Percentiles rank a stretch among this genome's conserved stretches.
phyloP scores from a whole-genome alignment of 2,797 vertebrate genomes.

The Sebastes oblongus region DNA sequence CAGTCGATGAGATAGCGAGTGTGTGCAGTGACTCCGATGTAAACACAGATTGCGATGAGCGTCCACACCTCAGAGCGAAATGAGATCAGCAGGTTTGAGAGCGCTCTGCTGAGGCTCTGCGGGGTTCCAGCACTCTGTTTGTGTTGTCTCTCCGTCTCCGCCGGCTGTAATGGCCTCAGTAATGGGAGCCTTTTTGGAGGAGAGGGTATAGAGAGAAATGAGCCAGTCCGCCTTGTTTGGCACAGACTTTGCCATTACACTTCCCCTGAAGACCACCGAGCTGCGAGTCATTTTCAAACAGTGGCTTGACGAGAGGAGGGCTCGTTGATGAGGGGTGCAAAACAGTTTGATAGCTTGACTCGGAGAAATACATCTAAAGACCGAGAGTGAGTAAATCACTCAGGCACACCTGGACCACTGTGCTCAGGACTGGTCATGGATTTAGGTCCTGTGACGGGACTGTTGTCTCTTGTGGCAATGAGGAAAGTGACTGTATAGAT shows the following conservation, averaged over 20 bases:
- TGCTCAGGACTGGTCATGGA: background rate
- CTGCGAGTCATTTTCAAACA: conserved; percentile 6
- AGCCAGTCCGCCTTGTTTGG: conserved; percentile 3
- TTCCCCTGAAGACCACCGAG: background rate
- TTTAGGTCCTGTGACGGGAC: background rate
- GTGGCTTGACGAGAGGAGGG: background rate
- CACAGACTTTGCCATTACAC: conserved; percentile 13
- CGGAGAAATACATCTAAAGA: conserved; percentile 5
- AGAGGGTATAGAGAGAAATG: background rate
- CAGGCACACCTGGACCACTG: conserved; percentile 5
- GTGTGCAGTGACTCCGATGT: background rate
- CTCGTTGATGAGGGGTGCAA: conserved; percentile 15
- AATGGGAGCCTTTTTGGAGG: conserved; percentile 31
- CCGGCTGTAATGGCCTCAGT: conserved; percentile 25
- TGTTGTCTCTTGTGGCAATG: background rate
- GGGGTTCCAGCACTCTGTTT: conserved; percentile 2
- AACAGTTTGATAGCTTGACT: conserved; percentile 50
- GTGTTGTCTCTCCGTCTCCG: conserved; percentile 24
- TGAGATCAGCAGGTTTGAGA: conserved; percentile 9
- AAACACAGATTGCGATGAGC: conserved; percentile 8
- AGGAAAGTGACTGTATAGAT: background rate
- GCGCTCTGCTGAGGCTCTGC: background rate
- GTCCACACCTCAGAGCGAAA: conserved; percentile 17
- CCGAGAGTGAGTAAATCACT: conserved; percentile 10
- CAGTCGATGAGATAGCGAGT: background rate